Evolutionary conservation across 2,888 invertebrate species (phyloP), one percentile per base, ranked within the genome.

Genomic region (Ariolimax columbianus): DNA sequence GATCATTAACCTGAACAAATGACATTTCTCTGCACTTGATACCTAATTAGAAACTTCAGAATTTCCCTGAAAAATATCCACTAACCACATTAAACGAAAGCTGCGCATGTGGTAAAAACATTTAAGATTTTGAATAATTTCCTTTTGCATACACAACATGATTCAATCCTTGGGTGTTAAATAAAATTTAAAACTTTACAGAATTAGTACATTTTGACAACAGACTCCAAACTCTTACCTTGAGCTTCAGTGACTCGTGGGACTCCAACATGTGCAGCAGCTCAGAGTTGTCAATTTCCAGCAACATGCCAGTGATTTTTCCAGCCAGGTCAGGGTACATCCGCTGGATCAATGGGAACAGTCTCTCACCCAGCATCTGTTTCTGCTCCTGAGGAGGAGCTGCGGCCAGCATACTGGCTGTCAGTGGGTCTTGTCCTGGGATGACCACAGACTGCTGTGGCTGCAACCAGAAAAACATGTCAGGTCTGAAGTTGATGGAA

Each of bases 211-310:
- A n/a, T 14, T 47, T 47, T 47, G 47, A 47, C 47, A 47, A 47
- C 6, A 14, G 14, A 47, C 47, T 19, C 19, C 3, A 19, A 3
- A 30, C 36, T 23, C 40, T 73, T 63, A 87, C 87, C 96, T 99
- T 99, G 89, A 98, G 97, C 95, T 98, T 98, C 88, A 99, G 96
- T 70, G 98, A 97, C 94, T 98, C 98, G 92, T 96, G 97, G 95
- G 98, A 98, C 94, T 99, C 99, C 94, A 99, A 95, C 98, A 99
- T 98, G 95, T 99, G 98, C 92, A 99, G 95, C 91, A 99, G 95
- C 95, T 99, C 99, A 14, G 98, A 97, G 95, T 99, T 99, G 95
- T 99, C 99, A 93, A 99, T 99, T 95, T 99, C 99, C 92, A 99
- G 95, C 95, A 99, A 96, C 99, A 99, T 99, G 92, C 99, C 99